Base-by-base conservation (phyloP, 2,888 invertebrate species). In the Lamellibrachia satsuma region DNA sequence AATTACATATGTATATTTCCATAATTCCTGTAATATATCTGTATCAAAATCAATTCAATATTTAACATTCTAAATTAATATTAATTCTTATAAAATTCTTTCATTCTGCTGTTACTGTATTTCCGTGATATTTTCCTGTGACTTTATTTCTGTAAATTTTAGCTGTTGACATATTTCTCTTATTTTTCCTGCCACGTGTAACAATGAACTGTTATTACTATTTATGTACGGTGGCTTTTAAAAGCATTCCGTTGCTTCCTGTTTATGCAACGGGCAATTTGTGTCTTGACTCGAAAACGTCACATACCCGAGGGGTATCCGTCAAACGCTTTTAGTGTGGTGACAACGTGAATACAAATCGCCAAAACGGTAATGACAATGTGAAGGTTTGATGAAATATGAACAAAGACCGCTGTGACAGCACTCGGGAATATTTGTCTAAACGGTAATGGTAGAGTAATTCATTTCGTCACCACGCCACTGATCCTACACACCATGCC, bases 391-490 rank as follows among this genome's bases (percentile, higher is more conserved):
- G 75, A 75, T 75, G 15, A 75, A 75, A n/a, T n/a, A 22, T 75
- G 75, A 22, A 75, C 75, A 75, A 75, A 75, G 75, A 22, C 75
- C 75, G n/a, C 75, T 22, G 2, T 22, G 75, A 75, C 75, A 75
- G 75, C 75, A 75, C n/a, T 75, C 75, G 75, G 75, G 75, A 75
- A 75, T 75, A 75, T 75, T 75, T 75, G 75, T 75, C 75, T 75
- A 75, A 75, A 75, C 6, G 6, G 75, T 75, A 75, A 75, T 75
- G 75, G 75, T 75, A 75, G 75, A 11, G 75, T n/a, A 75, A 75
- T 75, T 75, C 75, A 75, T 75, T 22, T 75, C 75, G 22, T 75
- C 75, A n/a, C 75, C 22, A 75, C n/a, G 22, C 75, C 22, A 2
- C 75, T 75, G 75, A 75, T 75, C 75, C 15, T n/a, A 75, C 22